phyloP scores from a whole-genome alignment of 2,113 vertebrate species.

The Muntiacus reevesi region DNA sequence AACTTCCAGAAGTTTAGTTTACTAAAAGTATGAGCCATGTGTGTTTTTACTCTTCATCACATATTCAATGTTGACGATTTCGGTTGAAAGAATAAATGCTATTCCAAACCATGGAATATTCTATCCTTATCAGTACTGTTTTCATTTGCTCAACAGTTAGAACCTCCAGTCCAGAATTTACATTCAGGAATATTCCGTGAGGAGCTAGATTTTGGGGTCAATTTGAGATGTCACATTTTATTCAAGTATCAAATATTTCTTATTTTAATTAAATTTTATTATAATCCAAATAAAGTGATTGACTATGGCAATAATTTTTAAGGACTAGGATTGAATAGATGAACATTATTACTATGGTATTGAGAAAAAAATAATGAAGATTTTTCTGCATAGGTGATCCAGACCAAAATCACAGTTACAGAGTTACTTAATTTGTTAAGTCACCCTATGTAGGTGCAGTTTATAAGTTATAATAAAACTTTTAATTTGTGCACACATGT shows the following conservation, averaged over 20 bases:
- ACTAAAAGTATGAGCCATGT: not conserved
- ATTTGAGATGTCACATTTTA: not conserved
- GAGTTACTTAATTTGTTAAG: not conserved
- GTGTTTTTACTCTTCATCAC: not conserved
- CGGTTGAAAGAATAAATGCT: not conserved
- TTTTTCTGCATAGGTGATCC: not conserved
- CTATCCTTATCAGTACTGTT: not conserved
- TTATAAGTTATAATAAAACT: not conserved
- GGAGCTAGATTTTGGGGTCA: not conserved
- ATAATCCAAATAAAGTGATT: not conserved
- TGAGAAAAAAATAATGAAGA: not conserved
- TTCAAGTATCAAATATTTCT: not conserved
- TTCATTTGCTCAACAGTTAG: not conserved
- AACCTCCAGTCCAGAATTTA: not conserved
- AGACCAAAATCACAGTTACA: not conserved
- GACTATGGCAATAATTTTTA: not conserved
- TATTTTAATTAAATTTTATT: conserved; percentile 25
- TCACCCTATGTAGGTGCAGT: not conserved
- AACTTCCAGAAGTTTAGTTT: not conserved
- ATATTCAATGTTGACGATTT: not conserved
- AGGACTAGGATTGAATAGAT: not conserved
- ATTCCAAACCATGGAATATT: not conserved
- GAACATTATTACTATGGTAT: not conserved
- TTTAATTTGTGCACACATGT: not conserved
- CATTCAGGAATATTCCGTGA: not conserved